These are phyloP conservation scores for Aphelenchoides fujianensis DNA, from an alignment of 1,140 invertebrate species.

Conservation along the genomic window DNA sequence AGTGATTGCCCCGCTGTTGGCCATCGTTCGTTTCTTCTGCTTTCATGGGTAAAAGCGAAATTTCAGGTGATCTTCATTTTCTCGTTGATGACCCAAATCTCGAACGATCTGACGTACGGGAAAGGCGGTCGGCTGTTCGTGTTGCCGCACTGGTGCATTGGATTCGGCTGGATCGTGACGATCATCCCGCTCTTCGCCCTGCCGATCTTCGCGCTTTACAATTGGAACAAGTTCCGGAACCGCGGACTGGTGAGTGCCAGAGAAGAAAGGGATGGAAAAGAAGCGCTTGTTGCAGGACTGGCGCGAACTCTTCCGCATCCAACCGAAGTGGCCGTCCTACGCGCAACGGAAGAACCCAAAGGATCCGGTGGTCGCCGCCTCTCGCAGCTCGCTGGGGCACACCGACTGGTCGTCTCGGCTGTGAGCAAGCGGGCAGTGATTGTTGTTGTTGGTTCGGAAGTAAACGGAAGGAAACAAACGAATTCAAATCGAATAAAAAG, in stretches of 20 bases:
- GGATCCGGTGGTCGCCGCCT: too few species aligned
- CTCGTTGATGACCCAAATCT: conserved; percentile 9
- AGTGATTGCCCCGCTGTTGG: conserved; percentile 5
- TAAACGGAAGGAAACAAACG: too few species aligned
- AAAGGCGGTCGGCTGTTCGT: conserved; percentile 8
- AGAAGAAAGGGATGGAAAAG: too few species aligned
- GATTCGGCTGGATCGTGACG: conserved; percentile 5
- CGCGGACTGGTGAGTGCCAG: neutral
- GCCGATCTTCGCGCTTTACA: conserved; percentile 17
- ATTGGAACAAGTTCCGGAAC: conserved; percentile 2
- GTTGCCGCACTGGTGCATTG: conserved; percentile 16
- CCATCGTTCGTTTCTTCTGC: too few species aligned
- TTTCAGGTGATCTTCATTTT: conserved; percentile 17
- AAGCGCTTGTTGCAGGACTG: neutral
- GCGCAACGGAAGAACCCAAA: neutral
- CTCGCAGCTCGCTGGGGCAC: neutral
- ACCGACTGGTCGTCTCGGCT: neutral
- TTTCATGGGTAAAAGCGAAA: too few species aligned
- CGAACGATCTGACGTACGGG: conserved; percentile 17
- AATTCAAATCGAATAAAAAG: too few species aligned
- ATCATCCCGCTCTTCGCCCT: neutral
- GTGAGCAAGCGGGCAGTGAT: too few species aligned
- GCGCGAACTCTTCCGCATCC: conserved; percentile 8
- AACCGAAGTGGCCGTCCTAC: conserved; percentile 22
- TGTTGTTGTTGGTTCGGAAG: too few species aligned